Evolutionary conservation across 37 sponge, comb jelly and placozoan species (phyloP), one percentile per base, ranked within the genome.

Genomic region (Chondrilla cf. caribensis): DNA sequence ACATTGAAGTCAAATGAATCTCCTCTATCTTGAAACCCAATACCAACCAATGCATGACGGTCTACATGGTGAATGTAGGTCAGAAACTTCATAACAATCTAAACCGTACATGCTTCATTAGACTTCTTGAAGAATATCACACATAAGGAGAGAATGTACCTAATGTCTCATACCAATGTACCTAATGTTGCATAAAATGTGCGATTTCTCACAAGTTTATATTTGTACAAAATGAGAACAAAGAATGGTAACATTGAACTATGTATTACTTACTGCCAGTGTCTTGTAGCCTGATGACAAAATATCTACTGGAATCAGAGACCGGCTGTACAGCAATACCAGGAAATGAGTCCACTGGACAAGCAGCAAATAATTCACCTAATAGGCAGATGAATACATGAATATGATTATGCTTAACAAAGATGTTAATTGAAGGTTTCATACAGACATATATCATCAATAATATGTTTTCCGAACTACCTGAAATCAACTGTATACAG

Each of bases 1-100:
- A 97, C 98, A 77, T 95, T 95, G 82, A 97, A 90, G 81, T 97
- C 98, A 81, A 97, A 97, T 7, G 98, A 88, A 79, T 97, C 98
- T 25, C 88, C 91, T 58, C 98, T 37, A 54, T 97, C 98, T 58
- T 91, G 84, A 85, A 97, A 97, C 2, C 98, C 98, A 31, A 97
- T 38, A 17, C 98, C 98, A 9, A 97, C 88, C 82, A 95, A 97
- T 0, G 98, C 98, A 86, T 95, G 91, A 24, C 65, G 86, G 35
- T 86, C 88, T 90, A 65, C 54, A 81, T 0, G 60, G 31, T 22
- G 5, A 18, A 36, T 39, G 68, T 38, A 17, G 17, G 33, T 17
- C 18, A 19, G 43, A 11, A 11, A 17, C 57, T 55, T 55, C 11
- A 55, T 19, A 55, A 17, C 11, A 55, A 55, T 55, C 17, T 55